A percentile compares a stretch with the other conserved stretches of the same genome.
phyloP scores from a whole-genome alignment of 2,888 invertebrate species.

The Nebria brevicollis region DNA sequence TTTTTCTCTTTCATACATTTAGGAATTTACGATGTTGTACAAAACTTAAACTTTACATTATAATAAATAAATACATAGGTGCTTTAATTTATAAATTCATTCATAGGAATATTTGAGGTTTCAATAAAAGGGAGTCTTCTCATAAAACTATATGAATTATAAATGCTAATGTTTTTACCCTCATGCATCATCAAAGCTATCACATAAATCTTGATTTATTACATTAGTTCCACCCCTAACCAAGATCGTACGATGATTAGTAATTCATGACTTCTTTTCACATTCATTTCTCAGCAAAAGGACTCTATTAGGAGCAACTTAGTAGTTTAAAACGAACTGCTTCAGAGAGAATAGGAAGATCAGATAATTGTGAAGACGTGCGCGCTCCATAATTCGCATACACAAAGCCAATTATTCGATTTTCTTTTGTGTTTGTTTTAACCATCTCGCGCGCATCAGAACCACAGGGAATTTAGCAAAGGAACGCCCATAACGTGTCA shows the following conservation, averaged over 20 bases:
- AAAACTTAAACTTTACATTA: too few relatives aligned
- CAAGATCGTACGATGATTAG: conserved; percentile 32
- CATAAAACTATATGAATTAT: too few relatives aligned
- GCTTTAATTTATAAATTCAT: too few relatives aligned
- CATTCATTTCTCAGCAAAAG: conserved; percentile 15
- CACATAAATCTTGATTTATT: conserved; percentile 38
- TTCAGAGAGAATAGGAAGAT: conserved; percentile 23
- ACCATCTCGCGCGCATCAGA: conserved; percentile 50
- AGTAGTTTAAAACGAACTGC: conserved; percentile 43
- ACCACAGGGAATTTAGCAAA: not conserved
- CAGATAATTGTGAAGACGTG: conserved; percentile 37
- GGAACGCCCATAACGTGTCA: not conserved
- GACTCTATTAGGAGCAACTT: conserved; percentile 35
- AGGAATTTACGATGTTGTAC: too few relatives aligned
- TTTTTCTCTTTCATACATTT: too few relatives aligned
- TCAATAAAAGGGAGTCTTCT: too few relatives aligned
- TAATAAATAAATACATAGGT: not conserved
- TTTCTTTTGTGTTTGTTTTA: conserved; percentile 50
- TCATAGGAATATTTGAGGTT: too few relatives aligned
- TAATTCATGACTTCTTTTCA: conserved; percentile 35
- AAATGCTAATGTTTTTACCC: not conserved
- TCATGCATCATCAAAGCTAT: conserved; percentile 22
- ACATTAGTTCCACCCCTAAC: not conserved
- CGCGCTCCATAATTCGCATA: conserved; percentile 18
- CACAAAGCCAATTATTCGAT: conserved; percentile 42